Evolutionary conservation across 2,888 invertebrate genomes (phyloP).

Genomic region (Herminia tarsipennalis): DNA sequence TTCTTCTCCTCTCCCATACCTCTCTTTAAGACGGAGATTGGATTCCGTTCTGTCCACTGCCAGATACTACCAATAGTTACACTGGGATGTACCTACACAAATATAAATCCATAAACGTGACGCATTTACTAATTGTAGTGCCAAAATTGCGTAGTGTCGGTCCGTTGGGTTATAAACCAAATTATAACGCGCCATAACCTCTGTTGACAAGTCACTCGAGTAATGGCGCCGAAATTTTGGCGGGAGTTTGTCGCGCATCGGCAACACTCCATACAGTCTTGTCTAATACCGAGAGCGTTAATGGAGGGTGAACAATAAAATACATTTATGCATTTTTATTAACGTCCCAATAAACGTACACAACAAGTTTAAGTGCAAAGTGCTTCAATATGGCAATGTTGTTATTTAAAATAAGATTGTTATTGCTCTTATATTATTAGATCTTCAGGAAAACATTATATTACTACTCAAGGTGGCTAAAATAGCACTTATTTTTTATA

Average conservation of each 20-base stretch:
- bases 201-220: conserved; percentile 79
- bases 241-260: conserved; percentile 61
- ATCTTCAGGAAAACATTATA: too few relatives aligned
- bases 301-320: conserved; percentile 77
- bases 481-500: too few relatives aligned
- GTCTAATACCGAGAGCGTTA: conserved; percentile 65
- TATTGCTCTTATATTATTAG: too few relatives aligned
- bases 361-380: neutral
- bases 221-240: conserved; percentile 80
- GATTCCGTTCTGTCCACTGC: too few relatives aligned
- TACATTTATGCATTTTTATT: conserved; percentile 69
- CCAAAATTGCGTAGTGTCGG: conserved; percentile 71
- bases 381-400: neutral
- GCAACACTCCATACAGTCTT: conserved; percentile 60
- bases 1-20: too few relatives aligned
- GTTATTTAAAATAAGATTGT: too few relatives aligned
- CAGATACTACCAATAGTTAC: too few relatives aligned
- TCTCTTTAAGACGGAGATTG: too few relatives aligned
- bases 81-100: too few relatives aligned
- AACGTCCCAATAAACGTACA: conserved; percentile 43
- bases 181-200: conserved; percentile 84
- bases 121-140: conserved; percentile 62
- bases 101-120: conserved; percentile 4
- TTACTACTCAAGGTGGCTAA: too few relatives aligned
- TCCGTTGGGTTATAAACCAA: conserved; percentile 84